Base-by-base conservation (phyloP, 1,140 invertebrate genomes). In the Saccostrea cuccullata region DNA sequence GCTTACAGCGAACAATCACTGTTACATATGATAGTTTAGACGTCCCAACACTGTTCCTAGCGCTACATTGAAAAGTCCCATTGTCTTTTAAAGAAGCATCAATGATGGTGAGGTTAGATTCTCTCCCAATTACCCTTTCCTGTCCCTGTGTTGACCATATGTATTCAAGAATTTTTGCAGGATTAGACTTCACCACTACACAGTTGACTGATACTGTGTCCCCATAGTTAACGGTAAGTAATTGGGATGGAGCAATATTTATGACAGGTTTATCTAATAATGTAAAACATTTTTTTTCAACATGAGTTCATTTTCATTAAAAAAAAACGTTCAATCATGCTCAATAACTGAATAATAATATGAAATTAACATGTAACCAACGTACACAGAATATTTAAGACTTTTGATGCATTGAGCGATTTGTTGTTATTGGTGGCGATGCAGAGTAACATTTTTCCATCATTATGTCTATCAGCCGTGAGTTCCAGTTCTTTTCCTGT, bases 111-210 rank as follows among this genome's bases (percentile, higher is more conserved):
- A 26, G 26, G 26, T 23, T 26, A 23, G 67, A 23, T 23, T 23
- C 20, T 9, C 13, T 73, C 26, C 23, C 9, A 23, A 73, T 30
- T 13, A 73, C 13, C 26, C 26, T 30, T 26, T 23, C n/a, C 13
- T 73, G 20, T 70, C 67, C 67, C 11, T 11, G 67, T 30, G 26
- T 15, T 30, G 67, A 23, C 23, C 67, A 73, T 4, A 9, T 12
- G 23, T 73, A 73, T 73, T 73, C 67, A n/a, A 73, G 67, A 23
- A 73, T 73, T 73, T 13, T 30, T 73, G 12, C 67, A 73, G 67
- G 67, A 30, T 73, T 73, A 11, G n/a, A 4, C 67, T 70, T 23
- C 12, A 23, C 4, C 12, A 23, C n/a, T 70, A 26, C 67, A 73
- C 23, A 23, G 20, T 1, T 6, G n/a, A 73, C 60, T 64, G 11